These are phyloP conservation scores for Thymelicus acteon DNA, from an alignment of 2,888 invertebrate genomes.

Conservation along the genomic window DNA sequence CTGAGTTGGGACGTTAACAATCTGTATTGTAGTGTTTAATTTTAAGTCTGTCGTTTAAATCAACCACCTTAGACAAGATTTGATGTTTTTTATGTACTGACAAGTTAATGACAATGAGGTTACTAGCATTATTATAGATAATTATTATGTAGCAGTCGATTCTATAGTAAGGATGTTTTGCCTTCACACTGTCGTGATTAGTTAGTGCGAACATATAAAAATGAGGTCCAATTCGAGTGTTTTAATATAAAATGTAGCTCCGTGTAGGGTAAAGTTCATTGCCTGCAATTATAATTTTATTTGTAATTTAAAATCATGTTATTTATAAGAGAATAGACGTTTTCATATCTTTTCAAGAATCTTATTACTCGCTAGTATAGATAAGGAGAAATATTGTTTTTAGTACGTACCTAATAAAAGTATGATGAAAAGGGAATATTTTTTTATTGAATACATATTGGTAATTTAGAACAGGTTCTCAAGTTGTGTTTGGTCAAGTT, in stretches of 20 bases:
- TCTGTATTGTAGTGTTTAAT: constrained; percentile 25
- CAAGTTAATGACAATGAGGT: constrained; percentile 36
- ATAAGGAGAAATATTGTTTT: constrained; percentile 82
- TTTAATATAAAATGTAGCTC: constrained; percentile 68
- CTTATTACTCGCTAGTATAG: constrained; percentile 80
- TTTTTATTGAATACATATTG: constrained; percentile 48
- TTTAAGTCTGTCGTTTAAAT: constrained; percentile 17
- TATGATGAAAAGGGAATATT: constrained; percentile 58
- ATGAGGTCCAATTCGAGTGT: constrained; percentile 83
- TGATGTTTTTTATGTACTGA: constrained; percentile 42
- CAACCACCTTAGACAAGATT: constrained; percentile 9
- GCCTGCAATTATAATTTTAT: constrained; percentile 66
- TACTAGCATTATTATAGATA: constrained; percentile 23
- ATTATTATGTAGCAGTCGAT: constrained; percentile 38
- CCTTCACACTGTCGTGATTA: constrained; percentile 62
- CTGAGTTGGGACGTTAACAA: too few relatives aligned
- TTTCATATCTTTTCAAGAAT: constrained; percentile 76
- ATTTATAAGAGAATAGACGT: constrained; percentile 72
- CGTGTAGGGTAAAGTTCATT: constrained; percentile 62
- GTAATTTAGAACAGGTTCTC: constrained; percentile 42
- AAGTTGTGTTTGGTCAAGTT: constrained; percentile 37
- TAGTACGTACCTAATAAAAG: constrained; percentile 78
- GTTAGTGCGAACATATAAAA: constrained; percentile 79
- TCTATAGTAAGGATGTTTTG: constrained; percentile 47
- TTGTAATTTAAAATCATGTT: constrained; percentile 78